Conservation (phyloP, 1,140 invertebrate genomes). For the Drosophila guanche region DNA sequence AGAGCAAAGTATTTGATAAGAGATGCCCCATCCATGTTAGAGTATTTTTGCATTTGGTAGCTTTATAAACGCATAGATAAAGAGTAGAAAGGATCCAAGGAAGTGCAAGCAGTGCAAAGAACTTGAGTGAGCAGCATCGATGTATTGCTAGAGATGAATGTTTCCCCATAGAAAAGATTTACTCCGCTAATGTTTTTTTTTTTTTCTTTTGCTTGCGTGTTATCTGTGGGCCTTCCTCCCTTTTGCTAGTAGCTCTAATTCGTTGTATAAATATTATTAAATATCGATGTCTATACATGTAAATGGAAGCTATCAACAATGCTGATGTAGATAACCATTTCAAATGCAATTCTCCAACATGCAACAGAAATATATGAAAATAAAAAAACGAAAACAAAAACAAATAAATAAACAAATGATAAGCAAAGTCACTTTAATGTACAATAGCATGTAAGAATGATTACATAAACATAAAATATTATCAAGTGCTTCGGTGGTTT, state of each 20-base stretch:
- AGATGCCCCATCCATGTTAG: slow-evolving; percentile 54
- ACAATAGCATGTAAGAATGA: slow-evolving; percentile 38
- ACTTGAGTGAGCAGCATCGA: no score
- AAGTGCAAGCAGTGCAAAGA: no score
- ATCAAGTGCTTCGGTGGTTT: no score
- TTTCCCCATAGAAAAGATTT: slow-evolving; percentile 25
- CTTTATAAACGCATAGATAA: slow-evolving; percentile 51
- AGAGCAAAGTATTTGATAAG: slow-evolving; percentile 21
- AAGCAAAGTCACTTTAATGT: slow-evolving; percentile 44
- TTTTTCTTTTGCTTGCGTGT: slow-evolving; percentile 15
- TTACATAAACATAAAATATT: slow-evolving; percentile 35
- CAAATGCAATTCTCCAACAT: not conserved
- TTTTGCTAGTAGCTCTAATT: slow-evolving; percentile 16
- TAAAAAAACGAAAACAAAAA: not conserved
- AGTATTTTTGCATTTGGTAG: slow-evolving; percentile 73
- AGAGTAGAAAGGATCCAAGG: slow-evolving; percentile 8
- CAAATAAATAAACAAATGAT: slow-evolving; percentile 7
- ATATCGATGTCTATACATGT: slow-evolving; percentile 19
- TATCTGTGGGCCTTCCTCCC: slow-evolving; percentile 4
- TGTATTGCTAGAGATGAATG: no score
- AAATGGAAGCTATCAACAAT: not conserved
- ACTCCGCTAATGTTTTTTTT: slow-evolving; percentile 9
- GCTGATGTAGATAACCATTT: slow-evolving; percentile 4
- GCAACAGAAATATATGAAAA: slow-evolving; percentile 33
- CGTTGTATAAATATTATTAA: slow-evolving; percentile 31